Base-by-base conservation (phyloP, 2,113 vertebrate species). In the Sinocyclocheilus anophthalmus region DNA sequence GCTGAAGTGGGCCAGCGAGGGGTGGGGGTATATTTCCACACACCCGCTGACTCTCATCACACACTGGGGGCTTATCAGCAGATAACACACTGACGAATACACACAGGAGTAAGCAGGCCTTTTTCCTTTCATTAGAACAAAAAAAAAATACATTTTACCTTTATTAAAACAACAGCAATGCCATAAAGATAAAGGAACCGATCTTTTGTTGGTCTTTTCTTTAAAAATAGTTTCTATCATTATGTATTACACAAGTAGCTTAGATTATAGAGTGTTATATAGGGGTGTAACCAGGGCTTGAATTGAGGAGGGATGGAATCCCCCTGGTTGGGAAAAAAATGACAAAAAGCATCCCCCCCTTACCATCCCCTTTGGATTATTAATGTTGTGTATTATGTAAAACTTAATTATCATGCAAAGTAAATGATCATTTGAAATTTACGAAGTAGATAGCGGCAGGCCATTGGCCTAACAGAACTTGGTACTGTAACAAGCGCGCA, bases 1-100 rank as follows among this genome's bases (percentile, higher is more conserved):
- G 53, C 18, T 48, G 42, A 69, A 69, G 39, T 85, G 22, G 63
- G 63, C 12, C 61, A 26, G 50, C 53, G 26, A 84, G 24, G 13
- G 20, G 76, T 63, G 53, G 22, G 22, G 65, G 53, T 42, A 70
- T 37, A 59, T 76, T 20, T 82, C 76, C 87, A 85, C 61, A 86
- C 42, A 82, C 88, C 89, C 88, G 87, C 87, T 89, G 89, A 87
- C 90, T 88, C 87, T 85, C 81, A 86, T 88, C 88, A 85, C 65
- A 87, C 79, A 80, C 67, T 77, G 81, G 70, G 67, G 16, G 84
- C 88, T 91, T 89, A 92, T 91, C 88, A 78, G 88, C 42, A 83
- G 87, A 90, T 85, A 85, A 84, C 88, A 89, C 87, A 82, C 61
- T 86, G 84, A 83, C 84, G 50, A 91, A 88, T 30, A 76, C 13